Conservation (phyloP, 2,113 vertebrate genomes). For the Brevimyrus niger region DNA sequence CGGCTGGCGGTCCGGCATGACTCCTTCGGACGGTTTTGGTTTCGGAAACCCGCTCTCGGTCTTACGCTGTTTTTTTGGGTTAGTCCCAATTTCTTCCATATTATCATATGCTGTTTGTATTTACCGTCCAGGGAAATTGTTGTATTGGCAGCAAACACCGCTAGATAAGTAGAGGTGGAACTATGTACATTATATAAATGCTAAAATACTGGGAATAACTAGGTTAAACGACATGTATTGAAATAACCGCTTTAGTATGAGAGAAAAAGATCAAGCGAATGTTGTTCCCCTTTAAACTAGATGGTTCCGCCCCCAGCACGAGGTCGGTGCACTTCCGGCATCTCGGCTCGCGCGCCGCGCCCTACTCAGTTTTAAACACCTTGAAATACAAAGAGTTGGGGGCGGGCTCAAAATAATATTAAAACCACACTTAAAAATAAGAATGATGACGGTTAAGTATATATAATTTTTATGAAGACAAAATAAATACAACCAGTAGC, state of each 20-base stretch:
- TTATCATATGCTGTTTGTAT: not conserved
- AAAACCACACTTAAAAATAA: not conserved
- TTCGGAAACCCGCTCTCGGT: not conserved
- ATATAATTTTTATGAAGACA: not conserved
- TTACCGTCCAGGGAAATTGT: not conserved
- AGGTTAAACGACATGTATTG: not conserved
- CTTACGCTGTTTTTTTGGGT: not conserved
- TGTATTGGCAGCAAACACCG: not conserved
- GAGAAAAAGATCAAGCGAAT: not conserved
- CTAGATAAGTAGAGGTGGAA: not conserved
- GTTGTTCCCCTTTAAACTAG: slow-evolving; percentile 9
- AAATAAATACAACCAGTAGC: not conserved
- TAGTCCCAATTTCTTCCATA: not conserved
- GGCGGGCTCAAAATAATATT: not conserved
- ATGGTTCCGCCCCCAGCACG: slow-evolving; percentile 11
- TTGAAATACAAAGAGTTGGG: not conserved
- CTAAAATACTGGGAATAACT: not conserved
- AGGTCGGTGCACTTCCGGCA: not conserved
- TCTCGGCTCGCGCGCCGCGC: slow-evolving; percentile 8
- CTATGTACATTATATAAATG: not conserved
- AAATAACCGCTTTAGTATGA: not conserved
- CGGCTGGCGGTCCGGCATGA: not conserved
- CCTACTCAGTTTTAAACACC: not conserved
- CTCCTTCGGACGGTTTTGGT: not conserved
- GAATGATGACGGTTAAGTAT: not conserved